Base-by-base conservation (phyloP, 1,140 invertebrate species). In the Tetragonula clypearis region DNA sequence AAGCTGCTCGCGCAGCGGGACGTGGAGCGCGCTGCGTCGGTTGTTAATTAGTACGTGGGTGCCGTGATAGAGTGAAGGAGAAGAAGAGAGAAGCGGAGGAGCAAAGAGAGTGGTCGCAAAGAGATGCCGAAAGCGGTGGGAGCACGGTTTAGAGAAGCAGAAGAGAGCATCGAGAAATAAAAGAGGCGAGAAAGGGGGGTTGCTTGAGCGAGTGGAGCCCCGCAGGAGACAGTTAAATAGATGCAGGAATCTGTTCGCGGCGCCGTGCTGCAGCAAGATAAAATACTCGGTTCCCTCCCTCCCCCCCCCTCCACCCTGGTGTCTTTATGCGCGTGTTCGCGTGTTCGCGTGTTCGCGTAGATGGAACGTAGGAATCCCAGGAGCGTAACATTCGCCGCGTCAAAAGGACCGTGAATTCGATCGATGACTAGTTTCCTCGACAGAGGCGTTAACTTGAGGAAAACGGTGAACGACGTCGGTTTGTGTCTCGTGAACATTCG, bases 231-330 rank as follows among this genome's bases (percentile, higher is more conserved):
- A 65, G 80, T 85, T 92, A 93, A 94, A 92, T 92, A 94, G 93
- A 94, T 93, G 93, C 93, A 94, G 93, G 93, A 94, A 94, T 94
- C 89, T 87, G 85, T 86, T 84, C 88, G 93, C 92, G 93, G 93
- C 93, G 93, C 93, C 93, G 90, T 86, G 85, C 87, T 92, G 89
- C 68, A 62, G 62, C 60, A 72, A 85, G 79, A 85, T 78, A 89
- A 84, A 85, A 86, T 72, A 78, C 80, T 75, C 72, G 78, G n/a
- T 23, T 75, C 73, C 21, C 49, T 26, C n/a, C 26, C 75, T 69
- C 21, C 49, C 41, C 26, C 75, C 73, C 21, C 49, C 53, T 1
- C 26, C 78, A 69, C 17, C 49, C 53, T 5, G n/a, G 65, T 66
- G 82, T 49, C 73, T 56, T 58, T 68, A 12, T 81, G 55, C 30